Percentiles rank a stretch among this genome's conserved stretches.
Conservation (phyloP, 2,113 vertebrate genomes). For the Rissa tridactyla region DNA sequence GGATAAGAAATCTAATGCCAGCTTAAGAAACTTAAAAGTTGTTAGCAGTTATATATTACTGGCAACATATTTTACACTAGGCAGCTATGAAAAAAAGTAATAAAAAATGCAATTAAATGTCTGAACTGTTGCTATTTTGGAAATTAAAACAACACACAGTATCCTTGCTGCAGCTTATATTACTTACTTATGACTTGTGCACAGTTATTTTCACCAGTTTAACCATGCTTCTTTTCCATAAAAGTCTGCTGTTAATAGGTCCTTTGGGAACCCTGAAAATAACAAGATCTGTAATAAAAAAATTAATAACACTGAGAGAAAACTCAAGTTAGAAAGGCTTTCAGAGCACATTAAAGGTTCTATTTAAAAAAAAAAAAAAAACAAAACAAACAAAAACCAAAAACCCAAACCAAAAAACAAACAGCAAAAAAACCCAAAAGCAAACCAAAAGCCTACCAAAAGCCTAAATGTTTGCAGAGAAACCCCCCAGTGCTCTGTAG, state of each 20-base stretch:
- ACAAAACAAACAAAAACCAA: not conserved
- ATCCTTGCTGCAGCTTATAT: conserved; percentile 71
- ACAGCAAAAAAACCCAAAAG: not conserved
- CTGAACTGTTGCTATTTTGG: conserved; percentile 81
- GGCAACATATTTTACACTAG: conserved; percentile 73
- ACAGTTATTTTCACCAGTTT: conserved; percentile 77
- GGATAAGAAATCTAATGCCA: conserved; percentile 48
- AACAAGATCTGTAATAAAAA: conserved; percentile 82
- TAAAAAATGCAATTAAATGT: conserved; percentile 78
- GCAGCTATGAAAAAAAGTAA: conserved; percentile 70
- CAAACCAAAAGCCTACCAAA: too few relatives aligned
- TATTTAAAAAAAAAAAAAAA: not conserved
- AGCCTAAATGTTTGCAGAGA: not conserved
- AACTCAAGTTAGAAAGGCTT: conserved; percentile 60
- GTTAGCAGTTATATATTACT: conserved; percentile 76
- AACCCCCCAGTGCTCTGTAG: not conserved
- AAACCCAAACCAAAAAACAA: not conserved
- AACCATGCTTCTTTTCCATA: conserved; percentile 79
- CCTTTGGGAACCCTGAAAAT: conserved; percentile 77
- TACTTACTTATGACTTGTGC: conserved; percentile 74
- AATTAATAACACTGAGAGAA: conserved; percentile 79
- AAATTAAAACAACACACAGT: conserved; percentile 74
- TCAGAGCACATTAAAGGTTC: conserved; percentile 65
- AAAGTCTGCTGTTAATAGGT: conserved; percentile 75
- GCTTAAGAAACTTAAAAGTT: conserved; percentile 64